phyloP scores from a whole-genome alignment of 1,140 invertebrate genomes.

The Hylaeus volcanicus region DNA sequence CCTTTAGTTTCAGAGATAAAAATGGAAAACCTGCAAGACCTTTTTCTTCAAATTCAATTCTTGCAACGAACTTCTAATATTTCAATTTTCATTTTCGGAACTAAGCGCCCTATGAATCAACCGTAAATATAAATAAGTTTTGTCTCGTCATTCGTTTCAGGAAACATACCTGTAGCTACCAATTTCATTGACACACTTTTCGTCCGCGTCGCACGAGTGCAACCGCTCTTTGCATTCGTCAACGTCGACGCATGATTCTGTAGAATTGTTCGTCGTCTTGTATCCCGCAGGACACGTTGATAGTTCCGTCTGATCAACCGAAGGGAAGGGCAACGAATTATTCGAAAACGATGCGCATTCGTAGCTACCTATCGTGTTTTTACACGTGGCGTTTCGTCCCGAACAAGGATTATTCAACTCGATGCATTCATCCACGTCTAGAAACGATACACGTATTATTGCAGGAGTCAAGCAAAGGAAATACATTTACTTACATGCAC shows the following conservation, averaged over 20 bases:
- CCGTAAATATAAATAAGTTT: no score
- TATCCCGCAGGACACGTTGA: constrained; percentile 55
- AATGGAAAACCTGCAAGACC: neutral
- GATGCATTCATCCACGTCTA: constrained; percentile 84
- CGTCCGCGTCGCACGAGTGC: constrained; percentile 70
- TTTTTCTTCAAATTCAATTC: neutral
- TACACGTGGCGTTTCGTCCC: constrained; percentile 73
- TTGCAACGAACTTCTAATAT: no score
- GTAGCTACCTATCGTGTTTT: constrained; percentile 80
- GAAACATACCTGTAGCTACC: constrained; percentile 77
- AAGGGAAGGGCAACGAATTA: constrained; percentile 38
- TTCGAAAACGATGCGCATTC: constrained; percentile 64
- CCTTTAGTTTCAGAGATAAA: no score
- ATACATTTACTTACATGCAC: constrained; percentile 48
- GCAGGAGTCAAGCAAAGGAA: neutral
- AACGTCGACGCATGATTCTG: constrained; percentile 77
- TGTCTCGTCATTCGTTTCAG: neutral
- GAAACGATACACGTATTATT: constrained; percentile 11
- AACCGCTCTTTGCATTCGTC: constrained; percentile 80
- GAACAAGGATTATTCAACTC: constrained; percentile 65
- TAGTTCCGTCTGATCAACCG: constrained; percentile 24
- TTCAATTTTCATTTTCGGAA: no score
- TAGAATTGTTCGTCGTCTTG: constrained; percentile 28
- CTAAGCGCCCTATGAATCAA: no score
- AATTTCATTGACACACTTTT: constrained; percentile 77